Conservation (phyloP, 2,888 invertebrate genomes). For the Automeris io region DNA sequence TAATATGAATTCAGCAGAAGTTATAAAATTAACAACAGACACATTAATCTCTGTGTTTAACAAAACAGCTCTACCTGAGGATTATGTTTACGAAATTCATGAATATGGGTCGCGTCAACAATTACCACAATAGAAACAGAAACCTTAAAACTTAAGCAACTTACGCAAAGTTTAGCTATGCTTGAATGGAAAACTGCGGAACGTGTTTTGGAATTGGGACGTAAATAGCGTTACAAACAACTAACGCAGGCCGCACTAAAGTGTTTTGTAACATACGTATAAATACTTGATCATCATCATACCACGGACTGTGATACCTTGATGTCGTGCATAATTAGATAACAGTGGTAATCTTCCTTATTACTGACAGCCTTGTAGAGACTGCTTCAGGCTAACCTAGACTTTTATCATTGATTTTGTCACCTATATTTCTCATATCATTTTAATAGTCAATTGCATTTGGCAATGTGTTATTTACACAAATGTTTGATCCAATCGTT, state of each 20-base stretch:
- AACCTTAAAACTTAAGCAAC: neutral
- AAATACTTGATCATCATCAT: neutral
- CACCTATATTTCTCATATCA: constrained; percentile 6
- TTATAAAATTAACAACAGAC: too few relatives aligned
- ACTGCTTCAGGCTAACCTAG: constrained; percentile 27
- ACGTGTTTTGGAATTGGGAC: neutral
- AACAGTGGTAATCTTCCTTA: constrained; percentile 53
- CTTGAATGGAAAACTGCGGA: neutral
- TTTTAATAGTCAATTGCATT: constrained; percentile 10
- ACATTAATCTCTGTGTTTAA: too few relatives aligned
- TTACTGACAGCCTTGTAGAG: constrained; percentile 47
- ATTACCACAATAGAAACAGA: neutral
- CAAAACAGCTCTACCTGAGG: too few relatives aligned
- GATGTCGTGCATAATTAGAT: constrained; percentile 62
- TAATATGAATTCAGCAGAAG: too few relatives aligned
- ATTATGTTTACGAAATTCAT: too few relatives aligned
- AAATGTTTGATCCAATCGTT: constrained; percentile 25
- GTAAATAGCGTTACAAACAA: neutral
- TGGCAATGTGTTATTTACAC: constrained; percentile 11
- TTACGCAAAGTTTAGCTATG: neutral
- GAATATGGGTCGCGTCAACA: neutral
- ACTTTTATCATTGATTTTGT: constrained; percentile 15
- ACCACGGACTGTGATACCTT: constrained; percentile 32
- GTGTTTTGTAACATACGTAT: neutral
- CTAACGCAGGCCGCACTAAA: neutral